These are phyloP conservation scores for Apotomis capreana DNA, from an alignment of 2,888 invertebrate species.

Conservation along the genomic window DNA sequence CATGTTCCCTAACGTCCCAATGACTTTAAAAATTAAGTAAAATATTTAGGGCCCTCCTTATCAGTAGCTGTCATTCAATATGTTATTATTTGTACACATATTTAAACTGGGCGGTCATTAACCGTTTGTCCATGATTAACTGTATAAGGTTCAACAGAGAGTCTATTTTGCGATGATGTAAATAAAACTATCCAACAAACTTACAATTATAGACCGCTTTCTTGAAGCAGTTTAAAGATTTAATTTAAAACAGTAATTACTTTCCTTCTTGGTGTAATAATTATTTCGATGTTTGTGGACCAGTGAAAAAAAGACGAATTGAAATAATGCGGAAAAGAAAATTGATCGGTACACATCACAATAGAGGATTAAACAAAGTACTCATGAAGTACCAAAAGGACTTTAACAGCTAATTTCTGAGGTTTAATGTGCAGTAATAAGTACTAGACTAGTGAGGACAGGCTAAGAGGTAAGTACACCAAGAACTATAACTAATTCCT, in stretches of 20 bases:
- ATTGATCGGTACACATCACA: no score
- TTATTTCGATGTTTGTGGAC: no score
- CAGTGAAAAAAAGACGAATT: no score
- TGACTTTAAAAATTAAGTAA: conserved; percentile 74
- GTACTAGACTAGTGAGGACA: no score
- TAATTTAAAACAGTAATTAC: background rate
- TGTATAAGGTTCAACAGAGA: background rate
- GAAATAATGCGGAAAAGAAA: no score
- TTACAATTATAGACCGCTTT: background rate
- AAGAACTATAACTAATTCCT: no score
- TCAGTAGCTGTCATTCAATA: conserved; percentile 66
- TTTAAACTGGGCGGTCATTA: conserved; percentile 22
- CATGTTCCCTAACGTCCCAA: conserved; percentile 50
- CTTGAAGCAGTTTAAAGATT: background rate
- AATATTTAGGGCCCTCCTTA: conserved; percentile 69
- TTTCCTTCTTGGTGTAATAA: background rate
- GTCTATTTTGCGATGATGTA: background rate
- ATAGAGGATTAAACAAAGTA: no score
- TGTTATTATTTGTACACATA: conserved; percentile 48
- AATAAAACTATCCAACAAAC: background rate
- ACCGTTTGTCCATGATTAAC: background rate
- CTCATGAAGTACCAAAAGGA: no score
- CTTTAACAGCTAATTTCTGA: no score
- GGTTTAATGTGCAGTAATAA: no score
- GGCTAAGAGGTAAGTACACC: no score